Percentiles rank a stretch among this genome's conserved stretches.
Evolutionary conservation across 2,888 invertebrate species (phyloP).

Genomic region (Cerceris rybyensis): DNA sequence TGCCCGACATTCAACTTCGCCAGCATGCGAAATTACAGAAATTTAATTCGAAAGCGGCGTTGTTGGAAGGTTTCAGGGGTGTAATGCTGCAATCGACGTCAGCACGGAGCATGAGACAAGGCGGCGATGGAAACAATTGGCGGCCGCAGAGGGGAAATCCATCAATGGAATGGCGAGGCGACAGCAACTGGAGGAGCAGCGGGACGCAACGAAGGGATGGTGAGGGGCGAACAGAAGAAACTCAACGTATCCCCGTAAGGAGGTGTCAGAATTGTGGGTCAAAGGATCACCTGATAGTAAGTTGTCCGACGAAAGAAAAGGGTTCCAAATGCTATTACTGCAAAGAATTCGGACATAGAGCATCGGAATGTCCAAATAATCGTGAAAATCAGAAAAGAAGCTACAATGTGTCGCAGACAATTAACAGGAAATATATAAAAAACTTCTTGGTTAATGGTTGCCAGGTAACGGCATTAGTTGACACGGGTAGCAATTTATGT

Average conservation of each 20-base stretch:
- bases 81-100: background rate
- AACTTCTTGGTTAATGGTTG: background rate
- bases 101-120: no score
- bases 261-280: background rate
- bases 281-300: background rate
- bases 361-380: background rate
- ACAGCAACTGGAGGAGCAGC: background rate
- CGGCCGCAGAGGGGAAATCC: background rate
- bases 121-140: background rate
- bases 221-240: background rate
- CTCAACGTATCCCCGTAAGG: background rate
- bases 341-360: background rate
- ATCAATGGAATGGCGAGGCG: background rate
- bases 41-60: constrained; percentile 10
- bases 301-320: background rate
- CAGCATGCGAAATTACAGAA: constrained; percentile 29
- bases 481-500: background rate
- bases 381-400: background rate
- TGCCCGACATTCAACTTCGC: constrained; percentile 23
- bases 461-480: background rate
- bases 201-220: background rate
- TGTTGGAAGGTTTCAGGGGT: constrained; percentile 32
- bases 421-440: background rate
- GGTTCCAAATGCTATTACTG: background rate
- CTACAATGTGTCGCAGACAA: background rate